A percentile compares a stretch with the other conserved stretches of the same genome.
Conservation (phyloP, 2,113 vertebrate species). For the Melanerpes aurifrons region DNA sequence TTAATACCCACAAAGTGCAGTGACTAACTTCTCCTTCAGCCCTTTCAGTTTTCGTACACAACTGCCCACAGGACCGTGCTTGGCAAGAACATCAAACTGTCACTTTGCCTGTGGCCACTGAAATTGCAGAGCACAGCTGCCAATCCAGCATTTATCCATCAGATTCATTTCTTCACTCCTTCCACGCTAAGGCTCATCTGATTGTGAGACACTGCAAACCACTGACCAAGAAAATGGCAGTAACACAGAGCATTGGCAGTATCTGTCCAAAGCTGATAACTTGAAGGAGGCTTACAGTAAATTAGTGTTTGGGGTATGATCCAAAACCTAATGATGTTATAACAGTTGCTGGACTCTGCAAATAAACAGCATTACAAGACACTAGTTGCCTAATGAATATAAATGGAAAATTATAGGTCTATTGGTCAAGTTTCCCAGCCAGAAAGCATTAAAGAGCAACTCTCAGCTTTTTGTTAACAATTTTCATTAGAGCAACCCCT, state of each 20-base stretch:
- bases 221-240: neutral
- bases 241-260: neutral
- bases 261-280: too few relatives aligned
- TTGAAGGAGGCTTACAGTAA: too few relatives aligned
- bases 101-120: neutral
- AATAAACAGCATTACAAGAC: too few relatives aligned
- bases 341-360: too few relatives aligned
- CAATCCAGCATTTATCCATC: neutral
- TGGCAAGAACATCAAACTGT: neutral
- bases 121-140: neutral
- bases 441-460: too few relatives aligned
- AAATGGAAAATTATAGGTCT: too few relatives aligned
- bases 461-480: neutral
- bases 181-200: neutral
- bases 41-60: neutral
- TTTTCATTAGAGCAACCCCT: too few relatives aligned
- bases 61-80: neutral
- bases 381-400: too few relatives aligned
- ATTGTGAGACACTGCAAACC: neutral
- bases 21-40: neutral
- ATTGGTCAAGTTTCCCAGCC: too few relatives aligned
- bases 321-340: too few relatives aligned
- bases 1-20: neutral
- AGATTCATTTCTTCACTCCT: neutral
- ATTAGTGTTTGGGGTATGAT: too few relatives aligned